A percentile compares a stretch with the other conserved stretches of the same genome.
These are phyloP conservation scores for Pomacea canaliculata DNA, from an alignment of 2,888 invertebrate species.

Conservation along the genomic window DNA sequence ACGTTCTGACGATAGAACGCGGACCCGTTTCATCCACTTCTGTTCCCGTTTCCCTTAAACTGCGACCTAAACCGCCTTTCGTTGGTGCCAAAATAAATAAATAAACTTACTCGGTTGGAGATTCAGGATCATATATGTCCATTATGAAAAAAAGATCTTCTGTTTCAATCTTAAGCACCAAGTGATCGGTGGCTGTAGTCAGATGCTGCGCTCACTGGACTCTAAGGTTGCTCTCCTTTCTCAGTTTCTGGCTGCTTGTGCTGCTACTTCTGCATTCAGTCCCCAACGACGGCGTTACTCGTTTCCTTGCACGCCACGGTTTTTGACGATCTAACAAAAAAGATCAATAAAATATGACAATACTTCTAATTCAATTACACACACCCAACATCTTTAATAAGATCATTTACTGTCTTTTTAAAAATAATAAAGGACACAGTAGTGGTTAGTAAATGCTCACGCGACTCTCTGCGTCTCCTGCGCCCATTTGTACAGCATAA, in stretches of 20 bases:
- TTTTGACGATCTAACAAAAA: too few species aligned
- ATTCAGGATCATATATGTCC: constrained; percentile 35
- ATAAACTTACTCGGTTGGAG: constrained; percentile 33
- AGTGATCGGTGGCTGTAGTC: too few species aligned
- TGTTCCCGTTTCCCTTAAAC: not conserved
- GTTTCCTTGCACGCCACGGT: not conserved
- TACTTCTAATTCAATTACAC: too few species aligned
- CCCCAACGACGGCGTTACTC: constrained; percentile 4
- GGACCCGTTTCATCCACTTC: too few species aligned
- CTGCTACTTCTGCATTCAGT: not conserved
- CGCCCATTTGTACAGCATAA: too few species aligned
- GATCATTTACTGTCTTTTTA: too few species aligned
- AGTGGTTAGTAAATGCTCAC: constrained; percentile 4
- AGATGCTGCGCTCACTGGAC: too few species aligned
- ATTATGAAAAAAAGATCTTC: not conserved
- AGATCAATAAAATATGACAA: too few species aligned
- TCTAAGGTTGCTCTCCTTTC: not conserved
- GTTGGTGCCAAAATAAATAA: not conserved
- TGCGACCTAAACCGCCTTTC: not conserved
- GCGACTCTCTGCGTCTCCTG: constrained; percentile 3
- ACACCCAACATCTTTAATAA: too few species aligned
- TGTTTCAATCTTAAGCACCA: not conserved
- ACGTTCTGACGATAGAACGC: too few species aligned
- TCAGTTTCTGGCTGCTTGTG: constrained; percentile 3
- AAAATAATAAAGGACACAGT: too few species aligned